Conservation (phyloP, 2,888 invertebrate species). For the Phengaris arion region DNA sequence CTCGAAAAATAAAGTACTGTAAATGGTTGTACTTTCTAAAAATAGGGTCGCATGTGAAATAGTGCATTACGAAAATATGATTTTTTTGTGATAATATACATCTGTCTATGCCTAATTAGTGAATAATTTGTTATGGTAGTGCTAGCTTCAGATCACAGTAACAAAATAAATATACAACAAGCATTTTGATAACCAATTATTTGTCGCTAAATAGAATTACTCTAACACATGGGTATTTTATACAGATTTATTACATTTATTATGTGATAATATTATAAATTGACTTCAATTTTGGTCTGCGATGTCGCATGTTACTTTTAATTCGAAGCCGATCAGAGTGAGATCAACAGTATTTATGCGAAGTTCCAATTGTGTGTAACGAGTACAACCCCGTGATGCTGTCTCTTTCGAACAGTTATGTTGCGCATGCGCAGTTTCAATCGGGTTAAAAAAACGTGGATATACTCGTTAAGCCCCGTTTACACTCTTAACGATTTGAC, state of each 20-base stretch:
- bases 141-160: conserved; percentile 75
- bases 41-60: conserved; percentile 71
- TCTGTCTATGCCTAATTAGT: conserved; percentile 46
- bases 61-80: conserved; percentile 72
- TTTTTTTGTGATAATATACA: conserved; percentile 59
- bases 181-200: conserved; percentile 50
- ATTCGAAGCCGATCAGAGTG: conserved; percentile 32
- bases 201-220: conserved; percentile 58
- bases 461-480: conserved; percentile 11
- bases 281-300: conserved; percentile 73
- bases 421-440: not conserved
- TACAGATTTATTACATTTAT: conserved; percentile 46
- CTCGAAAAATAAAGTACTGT: conserved; percentile 23
- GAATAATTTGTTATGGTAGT: conserved; percentile 31
- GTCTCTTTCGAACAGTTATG: not conserved
- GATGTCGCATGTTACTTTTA: conserved; percentile 48
- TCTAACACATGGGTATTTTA: conserved; percentile 59
- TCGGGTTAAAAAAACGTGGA: not conserved
- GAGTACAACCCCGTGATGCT: not conserved
- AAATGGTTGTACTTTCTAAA: conserved; percentile 51
- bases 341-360: conserved; percentile 32
- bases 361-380: conserved; percentile 6
- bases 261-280: conserved; percentile 71
- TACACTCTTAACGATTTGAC: conserved; percentile 5
- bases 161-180: conserved; percentile 69